These are phyloP conservation scores for Halesus radiatus DNA, from an alignment of 1,140 invertebrate species.

Conservation along the genomic window DNA sequence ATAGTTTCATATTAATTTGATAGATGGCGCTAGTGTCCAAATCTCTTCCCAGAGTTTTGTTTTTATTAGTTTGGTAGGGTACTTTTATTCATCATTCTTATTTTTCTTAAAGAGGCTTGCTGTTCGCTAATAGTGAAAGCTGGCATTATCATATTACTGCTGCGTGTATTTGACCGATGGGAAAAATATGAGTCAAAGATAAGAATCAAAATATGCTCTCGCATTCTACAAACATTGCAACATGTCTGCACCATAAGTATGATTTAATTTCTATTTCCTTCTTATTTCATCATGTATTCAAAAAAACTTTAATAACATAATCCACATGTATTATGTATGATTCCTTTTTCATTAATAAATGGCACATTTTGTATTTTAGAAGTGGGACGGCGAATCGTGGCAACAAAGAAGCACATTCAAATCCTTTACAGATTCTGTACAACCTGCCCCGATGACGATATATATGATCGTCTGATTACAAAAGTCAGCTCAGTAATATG, in stretches of 20 bases:
- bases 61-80: too few species aligned
- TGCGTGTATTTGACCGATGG: conserved; percentile 77
- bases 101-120: conserved; percentile 70
- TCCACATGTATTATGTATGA: too few species aligned
- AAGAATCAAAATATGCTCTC: conserved; percentile 74
- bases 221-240: conserved; percentile 74
- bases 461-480: conserved; percentile 74
- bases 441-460: conserved; percentile 76
- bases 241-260: conserved; percentile 76
- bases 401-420: conserved; percentile 74
- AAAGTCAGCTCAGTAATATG: conserved; percentile 76
- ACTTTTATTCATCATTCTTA: too few species aligned
- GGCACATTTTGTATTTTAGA: conserved; percentile 64
- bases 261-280: conserved; percentile 44
- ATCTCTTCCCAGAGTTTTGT: too few species aligned
- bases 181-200: conserved; percentile 76
- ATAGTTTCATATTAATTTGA: too few species aligned
- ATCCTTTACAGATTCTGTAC: conserved; percentile 75
- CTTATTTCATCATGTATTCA: conserved; percentile 35
- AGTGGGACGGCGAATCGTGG: conserved; percentile 72
- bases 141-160: conserved; percentile 71
- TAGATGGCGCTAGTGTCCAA: too few species aligned
- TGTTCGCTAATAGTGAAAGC: conserved; percentile 75
- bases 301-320: conserved; percentile 18
- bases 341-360: too few species aligned